Evolutionary conservation across 2,888 invertebrate species (phyloP), one percentile per base, ranked within the genome.

Genomic region (Andrena bucephala): DNA sequence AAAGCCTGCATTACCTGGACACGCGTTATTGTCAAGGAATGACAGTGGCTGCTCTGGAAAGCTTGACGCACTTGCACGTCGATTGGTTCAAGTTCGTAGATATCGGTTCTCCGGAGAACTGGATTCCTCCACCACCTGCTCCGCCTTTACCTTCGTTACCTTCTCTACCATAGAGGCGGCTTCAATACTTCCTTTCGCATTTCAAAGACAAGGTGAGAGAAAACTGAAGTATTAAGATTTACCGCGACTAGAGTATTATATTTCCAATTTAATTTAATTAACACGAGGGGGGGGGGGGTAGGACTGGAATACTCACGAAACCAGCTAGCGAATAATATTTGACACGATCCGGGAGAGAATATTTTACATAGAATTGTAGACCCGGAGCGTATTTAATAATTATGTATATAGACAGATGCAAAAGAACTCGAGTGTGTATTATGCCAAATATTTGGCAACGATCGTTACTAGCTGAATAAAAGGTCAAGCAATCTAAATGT

Each of bases 1-100:
- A 94, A 77, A 94, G 94, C 81, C 93, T 96, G 72, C 95, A 95
- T 85, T 94, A 95, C 83, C 92, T 96, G 73, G 96, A 96, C 90
- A 95, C 96, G 8, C 96, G 95, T 89, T 94, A 94, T 7, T 95
- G 95, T 87, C 94, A 94, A 20, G 94, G 94, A 67, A 94, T 95
- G 86, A 94, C 95, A 6, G 93, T 94, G 2, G 95, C 95, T 81
- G 92, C 85, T 16, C 73, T 90, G 10, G 85, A 89, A 62, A 87
- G 70, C 27, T 63, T 84, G 13, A 70, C 57, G 20, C 70, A 90
- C 70, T 77, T 90, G 31, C 84, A 90, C 66, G 87, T 91, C 1
- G 85, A 90, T 70, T 89, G 88, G 67, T 85, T 87, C 2, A 88
- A 89, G 52, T 80, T 86, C 52, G 70, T 77, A 33, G 87, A 88